Base-by-base conservation (phyloP, 1,140 invertebrate species). In the Plectus sambesii region DNA sequence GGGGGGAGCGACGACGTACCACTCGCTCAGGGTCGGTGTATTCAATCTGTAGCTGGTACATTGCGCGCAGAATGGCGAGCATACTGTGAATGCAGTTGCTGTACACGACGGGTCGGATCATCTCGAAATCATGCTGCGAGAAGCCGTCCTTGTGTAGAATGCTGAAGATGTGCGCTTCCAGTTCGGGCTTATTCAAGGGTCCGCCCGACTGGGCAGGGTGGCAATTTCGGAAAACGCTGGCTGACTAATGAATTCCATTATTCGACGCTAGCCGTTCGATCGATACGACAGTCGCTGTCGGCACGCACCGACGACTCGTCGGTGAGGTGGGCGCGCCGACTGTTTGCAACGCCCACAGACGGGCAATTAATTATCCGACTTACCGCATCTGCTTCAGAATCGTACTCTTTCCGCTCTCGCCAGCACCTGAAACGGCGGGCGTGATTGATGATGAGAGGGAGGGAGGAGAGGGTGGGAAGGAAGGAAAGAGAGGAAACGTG, bases 381-480 rank as follows among this genome's bases (percentile, higher is more conserved):
- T 38, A 63, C 55, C 56, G 61, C 71, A 73, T 73, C 56, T 73
- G 72, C 50, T 73, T 73, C 15, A 71, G 65, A 15, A 73, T 71
- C 22, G 72, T 73, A 43, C 70, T 72, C 53, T 75, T 75, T 0
- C 73, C 73, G 15, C 70, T 70, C 55, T 75, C 73, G 9, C 73
- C 73, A 35, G 63, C 65, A 41, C 64, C 62, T 65, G 24, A 43
- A 58, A 52, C 9, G 15, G 2, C 12, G 20, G 23, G 2, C 24
- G 27, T 40, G 15, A 5, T 17, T 42, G 12, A 17, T 22, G 20
- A 37, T 29, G 27, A 1, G 12, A 44, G 9, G 12, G 42, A 44
- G 37, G 45, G 12, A 44, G 42, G n/a, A 19, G 12, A 12, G 9
- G 37, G 12, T 9, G 12, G 9, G 12, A 12, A 41, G 45, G 45